Percentiles rank a stretch among this genome's conserved stretches.
These are phyloP conservation scores for Palythoa heliodiscus DNA, from an alignment of 92 coral and sea anemone species.

Conservation along the genomic window DNA sequence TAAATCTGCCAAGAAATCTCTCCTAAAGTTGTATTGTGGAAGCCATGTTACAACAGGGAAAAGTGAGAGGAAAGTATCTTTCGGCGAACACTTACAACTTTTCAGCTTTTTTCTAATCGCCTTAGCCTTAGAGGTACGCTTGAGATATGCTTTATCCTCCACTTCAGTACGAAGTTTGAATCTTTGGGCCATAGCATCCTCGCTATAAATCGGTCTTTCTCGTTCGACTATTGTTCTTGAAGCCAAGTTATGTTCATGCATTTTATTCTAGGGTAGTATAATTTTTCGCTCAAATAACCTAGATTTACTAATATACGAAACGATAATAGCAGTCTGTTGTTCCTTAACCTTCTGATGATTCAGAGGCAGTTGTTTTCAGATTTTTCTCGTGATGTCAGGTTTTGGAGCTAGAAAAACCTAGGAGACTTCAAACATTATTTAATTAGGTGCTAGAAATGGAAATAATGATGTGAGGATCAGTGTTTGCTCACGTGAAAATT, in stretches of 20 bases:
- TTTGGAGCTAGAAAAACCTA: neutral
- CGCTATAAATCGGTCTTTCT: slow-evolving; percentile 29
- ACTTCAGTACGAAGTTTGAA: slow-evolving; percentile 13
- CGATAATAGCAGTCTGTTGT: neutral
- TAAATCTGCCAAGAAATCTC: slow-evolving; percentile 65
- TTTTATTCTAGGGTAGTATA: neutral
- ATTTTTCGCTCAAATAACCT: neutral
- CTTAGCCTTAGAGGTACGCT: neutral
- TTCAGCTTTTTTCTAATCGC: neutral
- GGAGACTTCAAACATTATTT: neutral
- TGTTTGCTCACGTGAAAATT: neutral
- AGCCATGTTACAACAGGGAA: slow-evolving; percentile 87
- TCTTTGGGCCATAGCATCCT: slow-evolving; percentile 24
- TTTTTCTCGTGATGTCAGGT: neutral
- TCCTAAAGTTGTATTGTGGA: slow-evolving; percentile 73
- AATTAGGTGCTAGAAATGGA: neutral
- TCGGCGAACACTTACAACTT: slow-evolving; percentile 11
- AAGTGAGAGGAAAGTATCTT: slow-evolving; percentile 24
- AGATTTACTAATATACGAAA: neutral
- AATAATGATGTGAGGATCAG: neutral
- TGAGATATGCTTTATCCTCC: neutral
- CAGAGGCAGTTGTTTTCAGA: neutral
- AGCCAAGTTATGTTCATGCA: neutral
- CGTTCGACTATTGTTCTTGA: neutral
- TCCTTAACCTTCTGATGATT: neutral